phyloP scores from a whole-genome alignment of 2,888 invertebrate species.

The Synergus itoensis region DNA sequence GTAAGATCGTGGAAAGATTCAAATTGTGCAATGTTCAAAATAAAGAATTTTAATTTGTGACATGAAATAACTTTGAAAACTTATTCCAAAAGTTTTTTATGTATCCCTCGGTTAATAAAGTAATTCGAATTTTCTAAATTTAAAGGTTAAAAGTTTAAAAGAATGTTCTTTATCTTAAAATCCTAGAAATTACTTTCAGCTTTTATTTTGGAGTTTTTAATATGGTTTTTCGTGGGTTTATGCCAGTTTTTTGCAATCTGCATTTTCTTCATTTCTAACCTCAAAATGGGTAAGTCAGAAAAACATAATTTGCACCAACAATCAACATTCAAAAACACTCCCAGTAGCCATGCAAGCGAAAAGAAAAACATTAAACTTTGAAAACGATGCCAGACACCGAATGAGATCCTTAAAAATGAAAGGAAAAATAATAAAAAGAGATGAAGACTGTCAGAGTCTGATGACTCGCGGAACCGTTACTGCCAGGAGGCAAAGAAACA shows the following conservation, averaged over 20 bases:
- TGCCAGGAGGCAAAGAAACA: constrained; percentile 57
- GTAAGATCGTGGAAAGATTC: no score
- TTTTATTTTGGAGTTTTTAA: no score
- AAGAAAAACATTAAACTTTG: not conserved
- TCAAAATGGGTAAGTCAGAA: not conserved
- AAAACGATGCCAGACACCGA: not conserved
- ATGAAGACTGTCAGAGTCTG: not conserved
- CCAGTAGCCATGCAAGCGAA: not conserved
- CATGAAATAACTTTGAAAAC: no score
- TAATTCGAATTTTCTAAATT: not conserved
- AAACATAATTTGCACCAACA: no score
- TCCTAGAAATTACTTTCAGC: not conserved
- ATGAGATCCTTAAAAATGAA: constrained; percentile 8
- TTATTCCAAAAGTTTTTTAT: no score
- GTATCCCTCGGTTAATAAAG: no score
- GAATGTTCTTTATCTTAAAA: not conserved
- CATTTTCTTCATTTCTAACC: not conserved
- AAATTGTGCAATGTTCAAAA: no score
- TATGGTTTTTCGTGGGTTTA: no score
- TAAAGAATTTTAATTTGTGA: no score
- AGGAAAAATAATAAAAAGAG: constrained; percentile 25
- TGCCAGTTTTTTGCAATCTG: not conserved
- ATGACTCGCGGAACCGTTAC: constrained; percentile 60
- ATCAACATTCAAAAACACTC: not conserved
- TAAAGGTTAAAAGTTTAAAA: not conserved